These are phyloP conservation scores for Hirtodrosophila histrioides DNA, from an alignment of 2,888 invertebrate genomes.

Conservation along the genomic window DNA sequence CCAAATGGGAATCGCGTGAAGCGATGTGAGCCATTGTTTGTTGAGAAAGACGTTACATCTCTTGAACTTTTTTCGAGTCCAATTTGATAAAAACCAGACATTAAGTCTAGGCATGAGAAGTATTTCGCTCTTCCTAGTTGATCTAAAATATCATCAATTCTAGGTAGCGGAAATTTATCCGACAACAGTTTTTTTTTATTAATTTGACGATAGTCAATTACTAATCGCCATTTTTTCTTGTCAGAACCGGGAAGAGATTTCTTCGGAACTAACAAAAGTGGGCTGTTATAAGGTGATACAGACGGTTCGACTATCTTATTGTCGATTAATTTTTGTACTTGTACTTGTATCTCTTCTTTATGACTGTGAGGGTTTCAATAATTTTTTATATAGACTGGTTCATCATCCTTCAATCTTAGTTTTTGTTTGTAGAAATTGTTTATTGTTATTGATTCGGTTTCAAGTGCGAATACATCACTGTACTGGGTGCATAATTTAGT, in stretches of 20 bases:
- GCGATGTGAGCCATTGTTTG: conserved; percentile 11
- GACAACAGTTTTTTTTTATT: conserved; percentile 7
- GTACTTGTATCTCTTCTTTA: conserved; percentile 2
- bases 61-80: conserved; percentile 3
- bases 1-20: conserved; percentile 13
- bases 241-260: conserved; percentile 1
- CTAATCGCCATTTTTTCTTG: conserved; percentile 9
- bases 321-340: conserved; percentile 9
- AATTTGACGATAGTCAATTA: conserved; percentile 5
- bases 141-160: conserved; percentile 9
- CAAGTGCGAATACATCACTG: conserved; percentile 15
- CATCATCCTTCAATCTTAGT: conserved; percentile 9
- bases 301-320: conserved; percentile 5
- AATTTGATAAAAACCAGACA: conserved; percentile 7
- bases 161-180: conserved; percentile 4
- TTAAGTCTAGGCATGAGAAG: conserved; percentile 12
- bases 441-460: conserved; percentile 16
- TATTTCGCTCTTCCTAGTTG: conserved; percentile 5
- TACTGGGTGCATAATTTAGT: conserved; percentile 12
- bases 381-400: conserved; percentile 9
- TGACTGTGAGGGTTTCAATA: conserved; percentile 11
- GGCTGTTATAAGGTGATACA: conserved; percentile 17
- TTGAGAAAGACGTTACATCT: conserved; percentile 17
- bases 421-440: too few relatives aligned
- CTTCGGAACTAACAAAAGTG: conserved; percentile 1